Evolutionary conservation across 1,140 invertebrate species (phyloP).

Genomic region (Muscidifurax raptorellus): DNA sequence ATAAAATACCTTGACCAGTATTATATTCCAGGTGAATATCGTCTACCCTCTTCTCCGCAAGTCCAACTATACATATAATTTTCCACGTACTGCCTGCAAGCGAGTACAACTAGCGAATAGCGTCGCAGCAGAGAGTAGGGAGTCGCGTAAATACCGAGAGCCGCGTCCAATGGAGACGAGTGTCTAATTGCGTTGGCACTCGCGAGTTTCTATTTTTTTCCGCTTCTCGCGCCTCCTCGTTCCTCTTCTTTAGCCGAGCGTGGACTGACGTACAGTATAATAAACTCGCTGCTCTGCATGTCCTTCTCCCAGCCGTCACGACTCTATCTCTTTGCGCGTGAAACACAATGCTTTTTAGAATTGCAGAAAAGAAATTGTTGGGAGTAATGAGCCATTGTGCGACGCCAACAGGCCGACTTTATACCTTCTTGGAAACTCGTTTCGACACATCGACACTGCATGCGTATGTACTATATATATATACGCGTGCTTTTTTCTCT

Average conservation of each 20-base stretch:
- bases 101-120: background rate
- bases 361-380: slow-evolving; percentile 29
- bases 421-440: background rate
- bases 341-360: slow-evolving; percentile 35
- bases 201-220: slow-evolving; percentile 38
- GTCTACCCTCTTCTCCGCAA: too few relatives aligned
- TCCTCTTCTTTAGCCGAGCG: slow-evolving; percentile 41
- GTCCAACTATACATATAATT: background rate
- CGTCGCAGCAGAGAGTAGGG: background rate
- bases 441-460: background rate
- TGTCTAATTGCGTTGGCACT: slow-evolving; percentile 33
- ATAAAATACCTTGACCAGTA: too few relatives aligned
- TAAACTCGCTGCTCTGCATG: background rate
- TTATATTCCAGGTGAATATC: too few relatives aligned
- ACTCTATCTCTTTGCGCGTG: background rate
- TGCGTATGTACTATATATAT: background rate
- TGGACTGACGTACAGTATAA: background rate
- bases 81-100: background rate
- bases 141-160: slow-evolving; percentile 1
- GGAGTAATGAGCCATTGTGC: slow-evolving; percentile 32
- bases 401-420: background rate
- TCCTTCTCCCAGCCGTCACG: background rate
- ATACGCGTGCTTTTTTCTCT: background rate
- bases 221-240: slow-evolving; percentile 1
- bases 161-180: slow-evolving; percentile 35